A percentile compares a stretch with the other conserved stretches of the same genome.
Evolutionary conservation across 2,113 vertebrate genomes (phyloP).

Genomic region (Rhea americana): DNA sequence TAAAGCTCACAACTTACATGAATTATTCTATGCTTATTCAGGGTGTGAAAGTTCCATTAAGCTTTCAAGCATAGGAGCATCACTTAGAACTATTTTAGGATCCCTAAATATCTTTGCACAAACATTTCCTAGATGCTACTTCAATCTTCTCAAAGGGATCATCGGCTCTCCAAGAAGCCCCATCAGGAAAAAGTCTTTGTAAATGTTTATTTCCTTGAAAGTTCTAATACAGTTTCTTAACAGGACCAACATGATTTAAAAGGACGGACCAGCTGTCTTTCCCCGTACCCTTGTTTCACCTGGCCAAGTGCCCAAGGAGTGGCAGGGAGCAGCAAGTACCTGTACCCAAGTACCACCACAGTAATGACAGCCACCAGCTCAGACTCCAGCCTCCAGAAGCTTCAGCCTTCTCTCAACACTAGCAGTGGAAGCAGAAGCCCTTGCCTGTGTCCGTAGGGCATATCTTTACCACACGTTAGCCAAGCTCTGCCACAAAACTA

Average conservation of each 20-base stretch:
- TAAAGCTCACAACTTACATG: fast-evolving
- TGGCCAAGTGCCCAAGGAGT: background rate
- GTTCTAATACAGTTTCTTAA: fast-evolving
- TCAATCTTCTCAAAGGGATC: background rate
- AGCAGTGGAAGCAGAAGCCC: fast-evolving
- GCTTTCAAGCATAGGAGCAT: fast-evolving
- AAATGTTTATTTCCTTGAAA: background rate
- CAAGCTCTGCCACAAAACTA: background rate
- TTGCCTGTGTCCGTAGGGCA: fast-evolving
- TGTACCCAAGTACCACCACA: background rate
- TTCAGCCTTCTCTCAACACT: fast-evolving
- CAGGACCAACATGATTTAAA: fast-evolving
- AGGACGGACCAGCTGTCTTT: background rate
- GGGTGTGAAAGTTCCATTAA: background rate
- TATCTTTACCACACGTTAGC: fast-evolving
- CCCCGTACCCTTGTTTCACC: background rate
- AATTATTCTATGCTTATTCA: background rate
- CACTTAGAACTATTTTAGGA: background rate
- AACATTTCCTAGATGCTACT: background rate
- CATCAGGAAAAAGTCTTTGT: fast-evolving
- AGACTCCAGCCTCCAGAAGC: fast-evolving
- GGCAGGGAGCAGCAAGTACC: background rate
- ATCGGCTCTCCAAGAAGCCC: background rate
- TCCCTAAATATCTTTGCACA: background rate
- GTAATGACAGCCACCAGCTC: fast-evolving